Base-by-base conservation (phyloP, 2,797 vertebrate species). In the Anas acuta region DNA sequence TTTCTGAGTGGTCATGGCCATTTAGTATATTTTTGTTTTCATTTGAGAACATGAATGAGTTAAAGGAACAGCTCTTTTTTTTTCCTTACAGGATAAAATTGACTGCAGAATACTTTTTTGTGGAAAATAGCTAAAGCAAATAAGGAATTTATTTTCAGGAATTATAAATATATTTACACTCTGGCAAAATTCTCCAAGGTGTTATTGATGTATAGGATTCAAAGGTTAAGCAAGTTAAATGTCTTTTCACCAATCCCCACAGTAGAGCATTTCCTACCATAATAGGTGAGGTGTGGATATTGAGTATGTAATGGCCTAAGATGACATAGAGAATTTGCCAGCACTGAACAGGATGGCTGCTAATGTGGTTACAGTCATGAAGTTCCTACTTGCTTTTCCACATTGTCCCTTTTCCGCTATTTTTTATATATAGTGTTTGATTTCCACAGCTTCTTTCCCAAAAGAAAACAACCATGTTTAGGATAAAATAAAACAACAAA, bases 181-280 rank as follows among this genome's bases (percentile, higher is more conserved):
- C 33, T 53, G 58, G 16, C 20, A 87, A 56, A 71, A 90, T 79
- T 87, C n/a, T 70, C 22, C 26, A 18, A 79, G 35, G 13, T 90
- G 53, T 39, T 43, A 75, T 78, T 83, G 41, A 66, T 61, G 7
- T 79, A 5, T 22, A 25, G 54, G 14, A 70, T 47, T 64, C 73
- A 70, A 94, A 89, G 28, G n/a, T 84, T 91, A 78, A 86, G 7
- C 22, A 84, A 51, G 71, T 79, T 90, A 81, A 74, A 76, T 22
- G 26, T 87, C 64, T 84, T 74, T 32, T 25, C 45, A 74, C 35
- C 53, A 43, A 13, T 77, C 23, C 30, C 14, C 3, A 6, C 56
- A 70, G 37, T 0, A 51, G 35, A 89, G 15, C 13, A 37, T 91
- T 91, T 86, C 6, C 17, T 58, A 41, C n/a, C 16, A 1, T n/a